Conservation (phyloP, 2,888 invertebrate species). For the Adela reaumurella region DNA sequence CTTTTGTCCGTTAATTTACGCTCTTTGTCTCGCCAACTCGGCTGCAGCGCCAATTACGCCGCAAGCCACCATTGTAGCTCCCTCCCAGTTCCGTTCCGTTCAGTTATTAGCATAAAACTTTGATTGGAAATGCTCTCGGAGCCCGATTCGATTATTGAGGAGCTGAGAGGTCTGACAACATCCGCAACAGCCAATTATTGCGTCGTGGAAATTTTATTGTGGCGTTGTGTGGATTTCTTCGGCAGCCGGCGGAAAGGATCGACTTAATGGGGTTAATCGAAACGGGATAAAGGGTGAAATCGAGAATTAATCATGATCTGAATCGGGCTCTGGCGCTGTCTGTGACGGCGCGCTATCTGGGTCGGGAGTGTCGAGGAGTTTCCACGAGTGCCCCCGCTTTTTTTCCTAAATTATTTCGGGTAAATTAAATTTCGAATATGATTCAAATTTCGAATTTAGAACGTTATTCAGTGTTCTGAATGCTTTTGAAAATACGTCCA, state of each 20-base stretch:
- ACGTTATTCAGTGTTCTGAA: too few species aligned
- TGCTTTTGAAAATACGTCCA: too few species aligned
- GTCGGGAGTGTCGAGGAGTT: neutral
- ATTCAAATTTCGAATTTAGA: too few species aligned
- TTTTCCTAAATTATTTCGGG: too few species aligned
- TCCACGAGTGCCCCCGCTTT: too few species aligned
- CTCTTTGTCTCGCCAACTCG: neutral
- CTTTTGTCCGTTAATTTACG: neutral
- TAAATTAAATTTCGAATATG: too few species aligned
- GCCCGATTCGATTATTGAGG: slow-evolving; percentile 3
- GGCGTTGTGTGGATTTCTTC: neutral
- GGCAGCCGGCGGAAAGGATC: neutral
- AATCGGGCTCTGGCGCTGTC: neutral
- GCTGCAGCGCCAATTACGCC: neutral
- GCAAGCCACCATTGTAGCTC: neutral
- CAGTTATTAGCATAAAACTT: slow-evolving; percentile 1
- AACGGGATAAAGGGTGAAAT: neutral
- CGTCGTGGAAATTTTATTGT: neutral
- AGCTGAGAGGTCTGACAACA: neutral
- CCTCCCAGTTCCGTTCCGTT: neutral
- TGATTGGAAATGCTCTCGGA: slow-evolving; percentile 2
- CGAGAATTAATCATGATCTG: neutral
- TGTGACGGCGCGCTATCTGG: neutral
- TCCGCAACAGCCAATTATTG: neutral
- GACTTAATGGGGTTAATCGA: neutral